Base-by-base conservation (phyloP, 1,140 invertebrate genomes). In the Tetragnatha versicolor region DNA sequence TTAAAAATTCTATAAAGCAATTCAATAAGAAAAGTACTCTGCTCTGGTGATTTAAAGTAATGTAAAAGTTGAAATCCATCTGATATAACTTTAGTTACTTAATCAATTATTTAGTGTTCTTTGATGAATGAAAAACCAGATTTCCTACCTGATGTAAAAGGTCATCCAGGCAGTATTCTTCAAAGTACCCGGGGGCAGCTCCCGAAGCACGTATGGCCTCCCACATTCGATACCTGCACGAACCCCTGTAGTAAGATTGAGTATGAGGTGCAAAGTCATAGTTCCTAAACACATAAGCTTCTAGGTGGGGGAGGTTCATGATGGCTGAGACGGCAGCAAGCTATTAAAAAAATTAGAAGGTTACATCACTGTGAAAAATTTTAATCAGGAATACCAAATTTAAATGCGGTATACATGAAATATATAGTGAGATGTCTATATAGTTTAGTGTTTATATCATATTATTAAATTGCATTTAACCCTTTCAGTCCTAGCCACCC, bases 151-250 rank as follows among this genome's bases (percentile, higher is more conserved):
- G 93, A 85, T 95, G 93, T 80, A 96, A 85, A 83, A 90, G 88
- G 31, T 92, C 91, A 65, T 90, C 91, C 20, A 93, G 86, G 81
- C 89, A 89, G 82, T 92, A 95, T 84, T 96, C 94, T 84, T 94
- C 91, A 87, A 96, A 98, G 87, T 96, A 96, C 0, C 93, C 93
- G 2, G 96, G 96, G 22, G 96, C 96, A 60, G 96, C 95, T 47
- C 94, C 93, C 9, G 94, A 96, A 10, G 95, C 95, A 83, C 95
- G 87, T 3, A 95, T 91, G 12, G 94, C 93, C 88, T 97, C 91
- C 94, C 95, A 98, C 17, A 96, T 84, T 82, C 88, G 86, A 80
- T 93, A 89, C 55, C 90, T 89, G 80, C 89, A 89, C 29, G 89
- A 91, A 35, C 96, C 96, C 58, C 89, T 89, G 84, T 96, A 97